Evolutionary conservation across 2,797 vertebrate species (phyloP).

Genomic region (Rousettus madagascariensis): DNA sequence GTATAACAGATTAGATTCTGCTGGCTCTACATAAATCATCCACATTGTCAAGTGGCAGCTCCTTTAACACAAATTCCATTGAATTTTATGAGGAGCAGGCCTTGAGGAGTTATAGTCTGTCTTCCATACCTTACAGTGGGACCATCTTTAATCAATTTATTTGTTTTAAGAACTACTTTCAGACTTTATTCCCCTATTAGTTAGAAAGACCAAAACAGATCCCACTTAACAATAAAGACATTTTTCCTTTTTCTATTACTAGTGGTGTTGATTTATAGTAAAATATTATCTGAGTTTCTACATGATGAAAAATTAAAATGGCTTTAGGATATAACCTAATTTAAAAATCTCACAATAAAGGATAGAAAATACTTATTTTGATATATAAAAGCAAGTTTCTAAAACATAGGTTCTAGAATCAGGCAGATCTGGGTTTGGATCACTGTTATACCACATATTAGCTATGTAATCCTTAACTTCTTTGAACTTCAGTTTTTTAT

Average conservation of each 20-base stretch:
- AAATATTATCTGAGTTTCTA: slow-evolving; percentile 36
- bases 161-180: slow-evolving; percentile 36
- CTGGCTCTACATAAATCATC: slow-evolving; percentile 25
- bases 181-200: background rate
- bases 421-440: background rate
- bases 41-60: background rate
- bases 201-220: slow-evolving; percentile 19
- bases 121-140: slow-evolving; percentile 33
- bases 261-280: slow-evolving; percentile 4
- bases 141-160: background rate
- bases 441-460: background rate
- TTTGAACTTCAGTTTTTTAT: background rate
- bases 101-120: background rate
- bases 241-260: background rate
- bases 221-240: background rate
- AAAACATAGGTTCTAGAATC: background rate
- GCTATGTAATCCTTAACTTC: background rate
- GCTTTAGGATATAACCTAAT: slow-evolving; percentile 23
- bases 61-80: background rate
- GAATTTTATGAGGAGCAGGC: slow-evolving; percentile 11
- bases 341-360: slow-evolving; percentile 21
- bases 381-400: background rate
- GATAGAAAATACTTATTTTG: slow-evolving; percentile 18
- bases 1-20: slow-evolving; percentile 46
- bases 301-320: slow-evolving; percentile 25